Evolutionary conservation across 1,140 invertebrate genomes (phyloP).

Genomic region (Aporrectodea caliginosa): DNA sequence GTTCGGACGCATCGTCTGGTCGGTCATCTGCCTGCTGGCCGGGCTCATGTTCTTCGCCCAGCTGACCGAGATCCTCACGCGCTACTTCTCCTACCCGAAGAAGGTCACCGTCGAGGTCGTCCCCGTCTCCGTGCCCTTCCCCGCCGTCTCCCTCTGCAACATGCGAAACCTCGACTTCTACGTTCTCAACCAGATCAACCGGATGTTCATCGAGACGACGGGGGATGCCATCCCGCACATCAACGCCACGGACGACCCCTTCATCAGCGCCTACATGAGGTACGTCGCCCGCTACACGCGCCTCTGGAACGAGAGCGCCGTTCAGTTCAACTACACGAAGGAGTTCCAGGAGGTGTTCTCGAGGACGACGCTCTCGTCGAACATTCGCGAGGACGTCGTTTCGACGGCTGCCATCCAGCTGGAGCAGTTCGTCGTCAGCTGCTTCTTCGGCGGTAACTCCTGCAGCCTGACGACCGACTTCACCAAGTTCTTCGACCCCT

Average conservation of each 20-base stretch:
- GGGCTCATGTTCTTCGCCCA: conserved; percentile 27
- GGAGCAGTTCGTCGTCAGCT: conserved; percentile 26
- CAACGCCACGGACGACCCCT: conserved; percentile 11
- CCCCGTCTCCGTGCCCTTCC: conserved; percentile 22
- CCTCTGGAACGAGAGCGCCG: too few relatives aligned
- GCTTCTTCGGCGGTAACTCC: conserved; percentile 14
- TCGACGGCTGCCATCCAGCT: conserved; percentile 12
- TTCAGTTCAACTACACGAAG: conserved; percentile 6
- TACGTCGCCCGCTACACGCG: too few relatives aligned
- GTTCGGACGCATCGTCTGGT: conserved; percentile 20
- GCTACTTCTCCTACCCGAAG: too few relatives aligned
- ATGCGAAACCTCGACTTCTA: conserved; percentile 25
- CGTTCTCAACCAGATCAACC: conserved; percentile 24
- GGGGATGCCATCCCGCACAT: conserved; percentile 20
- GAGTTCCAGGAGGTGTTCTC: conserved; percentile 28
- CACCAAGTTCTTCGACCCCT: conserved; percentile 20
- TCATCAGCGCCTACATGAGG: conserved; percentile 23
- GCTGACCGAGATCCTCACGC: too few relatives aligned
- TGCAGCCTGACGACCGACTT: conserved; percentile 13
- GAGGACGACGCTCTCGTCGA: conserved; percentile 15
- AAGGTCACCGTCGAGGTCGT: conserved; percentile 29
- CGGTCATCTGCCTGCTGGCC: conserved; percentile 22
- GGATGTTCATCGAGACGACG: conserved; percentile 27
- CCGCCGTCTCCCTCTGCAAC: too few relatives aligned
- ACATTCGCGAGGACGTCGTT: conserved; percentile 7